These are phyloP conservation scores for Phrixothrix hirtus DNA, from an alignment of 2,888 invertebrate species.

Conservation along the genomic window DNA sequence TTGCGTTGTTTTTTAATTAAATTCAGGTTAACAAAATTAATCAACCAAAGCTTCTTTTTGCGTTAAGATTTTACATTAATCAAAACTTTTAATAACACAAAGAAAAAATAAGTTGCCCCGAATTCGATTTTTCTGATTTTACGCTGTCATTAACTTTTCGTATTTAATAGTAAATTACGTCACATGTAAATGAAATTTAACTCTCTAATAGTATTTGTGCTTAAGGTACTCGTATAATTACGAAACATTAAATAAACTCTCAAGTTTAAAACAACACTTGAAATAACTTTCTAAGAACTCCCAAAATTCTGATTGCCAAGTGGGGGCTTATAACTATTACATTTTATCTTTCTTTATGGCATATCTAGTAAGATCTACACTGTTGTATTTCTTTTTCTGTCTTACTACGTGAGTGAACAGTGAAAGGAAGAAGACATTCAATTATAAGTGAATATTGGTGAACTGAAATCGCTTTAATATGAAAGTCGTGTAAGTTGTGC, in stretches of 20 bases:
- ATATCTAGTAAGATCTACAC: no score
- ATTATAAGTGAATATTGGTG: conserved; percentile 22
- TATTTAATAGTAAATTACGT: no score
- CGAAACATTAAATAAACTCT: background rate
- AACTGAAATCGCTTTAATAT: conserved; percentile 24
- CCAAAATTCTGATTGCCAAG: background rate
- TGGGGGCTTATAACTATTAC: conserved; percentile 8
- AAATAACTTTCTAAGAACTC: conserved; percentile 9
- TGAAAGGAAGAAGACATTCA: conserved; percentile 28
- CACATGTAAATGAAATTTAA: background rate
- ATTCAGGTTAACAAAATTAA: background rate
- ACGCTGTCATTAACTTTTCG: no score
- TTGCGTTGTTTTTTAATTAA: background rate
- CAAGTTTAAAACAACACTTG: background rate
- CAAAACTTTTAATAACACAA: no score
- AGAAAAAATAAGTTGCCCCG: no score
- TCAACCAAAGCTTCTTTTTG: background rate
- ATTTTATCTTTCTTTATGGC: conserved; percentile 1
- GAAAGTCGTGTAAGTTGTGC: conserved; percentile 29
- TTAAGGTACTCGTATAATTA: conserved; percentile 4
- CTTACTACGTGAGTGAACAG: conserved; percentile 14
- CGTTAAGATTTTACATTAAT: no score
- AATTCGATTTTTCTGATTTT: no score
- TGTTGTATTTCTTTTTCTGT: conserved; percentile 16
- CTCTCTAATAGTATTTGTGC: conserved; percentile 3